Percentiles rank a stretch among this genome's conserved stretches.
Conservation (phyloP, 2,888 invertebrate species). For the Drosophila suboccidentalis region DNA sequence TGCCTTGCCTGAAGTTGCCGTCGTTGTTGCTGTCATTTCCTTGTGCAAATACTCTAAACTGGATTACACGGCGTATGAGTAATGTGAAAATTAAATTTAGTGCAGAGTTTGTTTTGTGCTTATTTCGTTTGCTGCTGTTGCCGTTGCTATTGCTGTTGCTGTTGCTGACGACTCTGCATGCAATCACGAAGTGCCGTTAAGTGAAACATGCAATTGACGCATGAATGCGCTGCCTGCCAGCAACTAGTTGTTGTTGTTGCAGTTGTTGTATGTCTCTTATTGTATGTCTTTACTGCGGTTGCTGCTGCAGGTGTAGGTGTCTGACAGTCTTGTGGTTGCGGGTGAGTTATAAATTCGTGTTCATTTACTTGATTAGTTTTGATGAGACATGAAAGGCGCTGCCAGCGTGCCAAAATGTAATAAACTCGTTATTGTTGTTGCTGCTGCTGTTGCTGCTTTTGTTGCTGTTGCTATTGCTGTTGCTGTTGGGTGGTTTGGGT, state of each 20-base stretch:
- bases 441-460: background rate
- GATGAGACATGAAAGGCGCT: slow-evolving; percentile 79
- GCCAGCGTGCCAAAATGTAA: slow-evolving; percentile 72
- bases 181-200: slow-evolving; percentile 80
- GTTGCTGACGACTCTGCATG: slow-evolving; percentile 60
- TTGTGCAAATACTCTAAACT: slow-evolving; percentile 83
- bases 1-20: slow-evolving; percentile 34
- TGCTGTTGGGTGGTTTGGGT: slow-evolving; percentile 2
- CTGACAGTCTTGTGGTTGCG: slow-evolving; percentile 68
- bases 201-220: slow-evolving; percentile 82
- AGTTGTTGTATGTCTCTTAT: slow-evolving; percentile 26
- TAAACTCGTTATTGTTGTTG: slow-evolving; percentile 59
- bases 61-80: slow-evolving; percentile 82
- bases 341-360: slow-evolving; percentile 70
- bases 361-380: slow-evolving; percentile 82
- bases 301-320: slow-evolving; percentile 45
- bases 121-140: slow-evolving; percentile 59
- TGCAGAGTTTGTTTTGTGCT: slow-evolving; percentile 76
- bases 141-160: slow-evolving; percentile 2
- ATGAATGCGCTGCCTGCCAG: slow-evolving; percentile 69
- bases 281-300: slow-evolving; percentile 29
- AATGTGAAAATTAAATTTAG: slow-evolving; percentile 82
- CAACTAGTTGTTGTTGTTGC: slow-evolving; percentile 50
- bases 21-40: slow-evolving; percentile 79
- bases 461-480: background rate